phyloP scores from a whole-genome alignment of 2,113 vertebrate species.

The Taurulus bubalis region DNA sequence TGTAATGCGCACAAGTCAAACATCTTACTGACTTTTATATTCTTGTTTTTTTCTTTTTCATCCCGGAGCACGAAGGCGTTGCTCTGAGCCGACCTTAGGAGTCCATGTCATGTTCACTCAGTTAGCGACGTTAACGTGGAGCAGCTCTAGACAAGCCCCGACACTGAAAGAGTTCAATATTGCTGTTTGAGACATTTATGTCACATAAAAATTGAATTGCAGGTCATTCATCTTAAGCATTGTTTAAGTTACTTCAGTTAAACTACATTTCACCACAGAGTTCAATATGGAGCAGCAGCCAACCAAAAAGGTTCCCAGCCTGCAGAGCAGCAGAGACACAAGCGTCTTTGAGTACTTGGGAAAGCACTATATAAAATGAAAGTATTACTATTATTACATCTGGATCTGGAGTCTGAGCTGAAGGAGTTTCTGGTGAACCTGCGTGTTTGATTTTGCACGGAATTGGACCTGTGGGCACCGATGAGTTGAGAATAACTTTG shows the following conservation, averaged over 20 bases:
- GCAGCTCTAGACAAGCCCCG: background rate
- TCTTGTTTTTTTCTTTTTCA: background rate
- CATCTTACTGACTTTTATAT: slow-evolving; percentile 27
- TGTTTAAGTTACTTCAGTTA: background rate
- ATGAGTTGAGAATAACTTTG: too few species aligned
- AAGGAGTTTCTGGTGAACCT: too few species aligned
- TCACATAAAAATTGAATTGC: background rate
- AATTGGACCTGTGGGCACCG: too few species aligned
- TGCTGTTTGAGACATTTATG: background rate
- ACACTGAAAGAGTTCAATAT: background rate
- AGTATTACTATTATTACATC: too few species aligned
- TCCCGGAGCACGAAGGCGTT: background rate
- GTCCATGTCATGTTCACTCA: slow-evolving; percentile 2
- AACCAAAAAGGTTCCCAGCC: background rate
- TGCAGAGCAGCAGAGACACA: too few species aligned
- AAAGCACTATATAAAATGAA: too few species aligned
- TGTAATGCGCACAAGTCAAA: slow-evolving; percentile 18
- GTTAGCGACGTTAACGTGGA: slow-evolving; percentile 6
- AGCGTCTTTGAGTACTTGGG: too few species aligned
- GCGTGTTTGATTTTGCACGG: too few species aligned
- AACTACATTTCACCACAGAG: background rate
- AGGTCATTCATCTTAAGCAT: background rate
- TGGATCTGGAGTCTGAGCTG: too few species aligned
- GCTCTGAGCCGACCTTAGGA: slow-evolving; percentile 3
- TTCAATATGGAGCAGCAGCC: background rate